These are phyloP conservation scores for Nestor notabilis DNA, from an alignment of 2,113 vertebrate species.

Conservation along the genomic window DNA sequence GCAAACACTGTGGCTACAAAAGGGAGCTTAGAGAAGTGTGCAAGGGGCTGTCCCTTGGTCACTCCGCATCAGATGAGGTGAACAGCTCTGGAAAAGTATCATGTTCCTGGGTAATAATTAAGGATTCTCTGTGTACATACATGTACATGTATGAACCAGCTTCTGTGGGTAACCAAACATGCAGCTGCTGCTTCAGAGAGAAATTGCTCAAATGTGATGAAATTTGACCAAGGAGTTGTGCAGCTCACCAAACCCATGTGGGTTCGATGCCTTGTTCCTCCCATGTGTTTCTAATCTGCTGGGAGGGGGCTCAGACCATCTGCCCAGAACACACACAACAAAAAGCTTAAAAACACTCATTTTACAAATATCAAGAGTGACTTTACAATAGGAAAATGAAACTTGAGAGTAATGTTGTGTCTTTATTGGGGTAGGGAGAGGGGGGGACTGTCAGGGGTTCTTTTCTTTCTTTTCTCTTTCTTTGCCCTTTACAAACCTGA, in stretches of 20 bases:
- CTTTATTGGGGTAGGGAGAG: neutral
- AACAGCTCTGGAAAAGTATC: neutral
- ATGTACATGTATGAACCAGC: fast-evolving
- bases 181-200: neutral
- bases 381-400: neutral
- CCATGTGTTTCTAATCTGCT: neutral
- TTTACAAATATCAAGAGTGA: neutral
- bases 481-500: neutral
- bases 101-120: neutral
- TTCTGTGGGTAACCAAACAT: neutral
- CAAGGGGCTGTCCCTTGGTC: neutral
- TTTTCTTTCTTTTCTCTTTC: neutral
- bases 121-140: neutral
- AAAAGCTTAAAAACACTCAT: neutral
- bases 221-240: neutral
- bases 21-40: fast-evolving
- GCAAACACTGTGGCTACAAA: neutral
- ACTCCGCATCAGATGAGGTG: fast-evolving
- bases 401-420: neutral
- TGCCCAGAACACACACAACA: neutral
- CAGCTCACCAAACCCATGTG: neutral
- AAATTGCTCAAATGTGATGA: neutral
- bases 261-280: neutral
- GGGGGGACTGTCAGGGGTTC: neutral
- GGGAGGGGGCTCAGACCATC: neutral